Evolutionary conservation across 2,888 invertebrate species (phyloP), one percentile per base, ranked within the genome.

Genomic region (Agapostemon virescens): DNA sequence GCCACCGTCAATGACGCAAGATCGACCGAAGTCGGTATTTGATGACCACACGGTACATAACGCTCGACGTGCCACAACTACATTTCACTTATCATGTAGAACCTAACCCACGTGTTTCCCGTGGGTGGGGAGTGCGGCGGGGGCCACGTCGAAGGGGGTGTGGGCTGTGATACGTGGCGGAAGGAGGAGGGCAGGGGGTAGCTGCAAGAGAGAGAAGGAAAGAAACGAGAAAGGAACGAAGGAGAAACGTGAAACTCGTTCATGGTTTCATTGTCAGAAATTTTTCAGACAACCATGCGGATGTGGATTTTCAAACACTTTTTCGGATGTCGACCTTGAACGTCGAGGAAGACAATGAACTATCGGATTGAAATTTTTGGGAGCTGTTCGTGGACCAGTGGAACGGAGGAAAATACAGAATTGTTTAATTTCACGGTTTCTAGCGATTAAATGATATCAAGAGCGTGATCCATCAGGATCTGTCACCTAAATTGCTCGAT

Each of bases 1-100:
- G 71, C 58, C 49, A 63, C 66, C 49, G 76, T 83, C 79, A 78
- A 79, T 87, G 87, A 87, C 87, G 87, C 85, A 87, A 85, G 82
- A 81, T 83, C 73, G 64, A 30, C 13, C 73, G 71, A 69, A 81
- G 77, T 85, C 78, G 58, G 69, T 87, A 76, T 81, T 82, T 82
- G 77, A 86, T 69, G 83, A 79, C 61, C 77, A 83, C 79, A 71
- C 73, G 77, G 69, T 79, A 79, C 74, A 64, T 23, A 63, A 45
- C 11, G 70, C 40, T 63, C 58, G 52, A 82, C 77, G 79, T 69
- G 75, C 52, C 75, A 49, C 64, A 73, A 61, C 83, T 55, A 85
- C 83, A 77, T 85, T 78, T 80, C 79, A 69, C 61, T 79, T 69
- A 74, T 52, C 77, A 61, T 23, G 20, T 40, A 66, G 26, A 64